Evolutionary conservation across 2,113 vertebrate genomes (phyloP).

Genomic region (Saguinus midas): DNA sequence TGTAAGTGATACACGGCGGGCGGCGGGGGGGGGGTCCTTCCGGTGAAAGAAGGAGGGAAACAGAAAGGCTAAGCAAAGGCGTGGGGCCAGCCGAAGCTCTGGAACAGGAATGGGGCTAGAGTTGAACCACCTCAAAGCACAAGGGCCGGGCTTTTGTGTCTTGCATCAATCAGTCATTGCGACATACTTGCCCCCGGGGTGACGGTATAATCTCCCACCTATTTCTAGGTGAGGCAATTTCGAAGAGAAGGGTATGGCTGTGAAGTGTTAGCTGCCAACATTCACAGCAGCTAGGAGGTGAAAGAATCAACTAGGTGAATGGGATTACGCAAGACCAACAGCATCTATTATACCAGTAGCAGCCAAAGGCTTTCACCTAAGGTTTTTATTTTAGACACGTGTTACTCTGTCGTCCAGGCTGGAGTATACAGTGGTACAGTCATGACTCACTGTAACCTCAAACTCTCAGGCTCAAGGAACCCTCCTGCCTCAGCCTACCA

Average conservation of each 20-base stretch:
- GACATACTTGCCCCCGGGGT: background rate
- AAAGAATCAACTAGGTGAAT: background rate
- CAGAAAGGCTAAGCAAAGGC: background rate
- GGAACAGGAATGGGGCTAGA: background rate
- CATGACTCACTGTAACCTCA: no score
- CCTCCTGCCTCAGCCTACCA: no score
- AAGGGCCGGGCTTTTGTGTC: background rate
- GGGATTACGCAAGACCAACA: accelerated
- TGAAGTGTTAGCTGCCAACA: background rate
- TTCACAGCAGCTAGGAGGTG: background rate
- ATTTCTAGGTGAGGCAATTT: background rate
- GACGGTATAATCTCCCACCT: background rate
- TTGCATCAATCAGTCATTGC: background rate
- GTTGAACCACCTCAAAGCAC: no score
- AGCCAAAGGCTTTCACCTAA: background rate
- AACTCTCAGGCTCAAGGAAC: no score
- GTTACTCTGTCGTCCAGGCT: no score
- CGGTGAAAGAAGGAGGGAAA: background rate
- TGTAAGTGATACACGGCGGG: background rate
- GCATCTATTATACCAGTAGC: background rate
- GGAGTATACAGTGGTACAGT: no score
- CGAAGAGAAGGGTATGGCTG: background rate
- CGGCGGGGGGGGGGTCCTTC: background rate
- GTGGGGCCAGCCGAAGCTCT: background rate
- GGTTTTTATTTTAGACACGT: background rate